Evolutionary conservation across 2,113 vertebrate species (phyloP).

Genomic region (Dromas ardeola): DNA sequence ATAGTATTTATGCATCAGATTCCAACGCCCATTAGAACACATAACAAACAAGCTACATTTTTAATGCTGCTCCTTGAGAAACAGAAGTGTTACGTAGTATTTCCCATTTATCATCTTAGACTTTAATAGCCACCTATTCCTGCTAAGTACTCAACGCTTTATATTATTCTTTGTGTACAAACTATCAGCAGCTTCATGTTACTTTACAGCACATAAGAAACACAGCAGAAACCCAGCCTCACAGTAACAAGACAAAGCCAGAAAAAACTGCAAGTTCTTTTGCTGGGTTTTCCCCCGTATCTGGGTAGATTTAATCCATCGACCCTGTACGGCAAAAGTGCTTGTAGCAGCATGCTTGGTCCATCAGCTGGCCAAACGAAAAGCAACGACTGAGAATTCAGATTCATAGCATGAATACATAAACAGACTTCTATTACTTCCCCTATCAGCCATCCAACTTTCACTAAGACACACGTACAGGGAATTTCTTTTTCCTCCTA

Average conservation of each 20-base stretch:
- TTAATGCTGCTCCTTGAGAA: neutral
- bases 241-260: neutral
- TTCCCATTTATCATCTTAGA: neutral
- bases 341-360: neutral
- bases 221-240: fast-evolving
- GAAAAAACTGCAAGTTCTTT: neutral
- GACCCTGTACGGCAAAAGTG: fast-evolving
- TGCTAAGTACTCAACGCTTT: neutral
- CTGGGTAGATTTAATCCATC: fast-evolving
- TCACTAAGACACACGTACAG: neutral
- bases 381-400: neutral
- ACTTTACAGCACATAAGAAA: fast-evolving
- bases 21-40: neutral
- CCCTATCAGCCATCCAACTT: neutral
- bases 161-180: neutral
- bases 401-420: fast-evolving
- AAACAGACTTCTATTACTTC: neutral
- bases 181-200: neutral
- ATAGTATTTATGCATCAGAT: neutral
- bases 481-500: neutral
- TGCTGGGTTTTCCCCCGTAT: neutral
- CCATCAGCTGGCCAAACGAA: neutral
- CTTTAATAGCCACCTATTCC: neutral
- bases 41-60: neutral
- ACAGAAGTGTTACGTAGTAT: fast-evolving